A percentile compares a stretch with the other conserved stretches of the same genome.
Evolutionary conservation across 2,113 vertebrate species (phyloP).

Genomic region (Larimichthys crocea): DNA sequence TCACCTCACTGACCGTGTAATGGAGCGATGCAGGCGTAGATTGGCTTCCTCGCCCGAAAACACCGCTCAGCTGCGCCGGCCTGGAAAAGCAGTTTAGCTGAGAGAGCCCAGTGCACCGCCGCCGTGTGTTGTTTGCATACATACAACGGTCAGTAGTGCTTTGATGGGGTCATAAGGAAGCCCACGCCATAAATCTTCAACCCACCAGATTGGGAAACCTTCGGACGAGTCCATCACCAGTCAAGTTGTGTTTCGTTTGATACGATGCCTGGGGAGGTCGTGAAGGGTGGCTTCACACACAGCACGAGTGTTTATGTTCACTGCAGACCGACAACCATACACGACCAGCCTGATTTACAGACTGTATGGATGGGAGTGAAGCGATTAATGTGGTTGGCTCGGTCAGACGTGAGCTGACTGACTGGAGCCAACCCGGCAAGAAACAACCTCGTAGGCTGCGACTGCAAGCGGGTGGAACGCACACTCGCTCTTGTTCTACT

Average conservation of each 20-base stretch:
- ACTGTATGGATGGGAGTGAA: too few species aligned
- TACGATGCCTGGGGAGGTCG: neutral
- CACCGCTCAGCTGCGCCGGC: slow-evolving; percentile 43
- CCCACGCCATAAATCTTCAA: slow-evolving; percentile 33
- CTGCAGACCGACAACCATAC: too few species aligned
- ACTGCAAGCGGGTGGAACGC: too few species aligned
- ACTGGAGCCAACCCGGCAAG: too few species aligned
- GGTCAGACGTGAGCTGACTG: too few species aligned
- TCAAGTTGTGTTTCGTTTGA: neutral
- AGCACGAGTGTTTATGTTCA: neutral
- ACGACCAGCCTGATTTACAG: too few species aligned
- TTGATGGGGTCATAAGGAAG: slow-evolving; percentile 55
- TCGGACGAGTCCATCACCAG: slow-evolving; percentile 34
- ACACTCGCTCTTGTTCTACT: too few species aligned
- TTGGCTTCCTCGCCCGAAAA: slow-evolving; percentile 71
- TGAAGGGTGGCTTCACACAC: slow-evolving; percentile 27
- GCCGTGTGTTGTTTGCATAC: slow-evolving; percentile 55
- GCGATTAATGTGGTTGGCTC: too few species aligned
- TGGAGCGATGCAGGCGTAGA: slow-evolving; percentile 69
- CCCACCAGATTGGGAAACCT: slow-evolving; percentile 31
- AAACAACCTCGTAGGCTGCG: too few species aligned
- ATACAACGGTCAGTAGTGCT: slow-evolving; percentile 42
- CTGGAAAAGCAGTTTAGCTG: slow-evolving; percentile 54
- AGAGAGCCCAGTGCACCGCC: neutral
- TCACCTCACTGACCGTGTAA: slow-evolving; percentile 76